Conservation (phyloP, 1,140 invertebrate genomes). For the Rhynchophorus ferrugineus region DNA sequence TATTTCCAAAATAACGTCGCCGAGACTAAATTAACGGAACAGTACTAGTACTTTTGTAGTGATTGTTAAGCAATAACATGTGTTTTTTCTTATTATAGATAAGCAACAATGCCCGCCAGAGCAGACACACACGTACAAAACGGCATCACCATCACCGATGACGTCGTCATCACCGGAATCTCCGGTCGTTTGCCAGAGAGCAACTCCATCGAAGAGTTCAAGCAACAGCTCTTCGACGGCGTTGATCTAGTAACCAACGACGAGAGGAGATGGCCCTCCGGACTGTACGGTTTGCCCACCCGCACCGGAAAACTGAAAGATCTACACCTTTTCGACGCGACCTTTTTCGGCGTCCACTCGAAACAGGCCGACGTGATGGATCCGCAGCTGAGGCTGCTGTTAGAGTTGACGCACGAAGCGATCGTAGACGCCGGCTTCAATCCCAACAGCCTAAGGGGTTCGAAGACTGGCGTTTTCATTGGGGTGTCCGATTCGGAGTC, state of each 20-base stretch:
- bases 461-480: slow-evolving; percentile 85
- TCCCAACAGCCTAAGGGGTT: slow-evolving; percentile 69
- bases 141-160: slow-evolving; percentile 46
- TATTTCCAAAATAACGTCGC: neutral
- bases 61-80: no score
- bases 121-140: slow-evolving; percentile 43
- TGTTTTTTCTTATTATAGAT: no score
- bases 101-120: slow-evolving; percentile 50
- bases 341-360: slow-evolving; percentile 89
- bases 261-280: slow-evolving; percentile 68
- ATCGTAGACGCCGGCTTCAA: slow-evolving; percentile 86
- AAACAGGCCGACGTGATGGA: slow-evolving; percentile 95
- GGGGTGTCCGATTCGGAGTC: slow-evolving; percentile 82
- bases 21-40: no score
- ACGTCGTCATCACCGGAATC: slow-evolving; percentile 82
- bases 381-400: slow-evolving; percentile 81
- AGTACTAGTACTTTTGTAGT: no score
- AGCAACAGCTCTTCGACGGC: slow-evolving; percentile 73
- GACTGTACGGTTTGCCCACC: slow-evolving; percentile 73
- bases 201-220: slow-evolving; percentile 81
- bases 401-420: slow-evolving; percentile 91
- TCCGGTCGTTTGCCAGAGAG: slow-evolving; percentile 87
- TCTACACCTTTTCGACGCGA: slow-evolving; percentile 77
- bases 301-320: slow-evolving; percentile 88
- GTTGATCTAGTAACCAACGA: slow-evolving; percentile 86